Evolutionary conservation across 2,888 invertebrate genomes (phyloP).

Genomic region (Flexamia atlantica): DNA sequence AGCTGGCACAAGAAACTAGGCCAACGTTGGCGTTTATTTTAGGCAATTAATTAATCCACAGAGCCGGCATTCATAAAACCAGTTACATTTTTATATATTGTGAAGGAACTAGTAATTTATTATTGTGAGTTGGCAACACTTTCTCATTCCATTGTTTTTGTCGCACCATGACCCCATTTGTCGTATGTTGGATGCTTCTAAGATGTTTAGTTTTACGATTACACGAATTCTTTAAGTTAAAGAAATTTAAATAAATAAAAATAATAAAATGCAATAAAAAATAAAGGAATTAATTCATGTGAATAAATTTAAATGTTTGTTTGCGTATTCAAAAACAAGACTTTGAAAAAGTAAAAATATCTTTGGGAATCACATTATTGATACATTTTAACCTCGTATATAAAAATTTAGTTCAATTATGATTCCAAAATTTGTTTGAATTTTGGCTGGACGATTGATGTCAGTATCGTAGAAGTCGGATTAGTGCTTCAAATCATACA

Average conservation of each 20-base stretch:
- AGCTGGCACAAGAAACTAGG: conserved; percentile 1
- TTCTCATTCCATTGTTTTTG: conserved; percentile 19
- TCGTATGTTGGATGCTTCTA: neutral
- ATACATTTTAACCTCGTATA: too few species aligned
- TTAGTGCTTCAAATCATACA: too few species aligned
- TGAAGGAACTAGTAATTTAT: neutral
- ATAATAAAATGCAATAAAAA: too few species aligned
- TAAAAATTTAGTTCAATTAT: too few species aligned
- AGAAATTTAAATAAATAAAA: neutral
- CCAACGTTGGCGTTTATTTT: neutral
- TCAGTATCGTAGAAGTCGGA: too few species aligned
- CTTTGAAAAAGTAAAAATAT: too few species aligned
- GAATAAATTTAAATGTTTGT: too few species aligned
- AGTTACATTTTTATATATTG: neutral
- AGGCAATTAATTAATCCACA: conserved; percentile 10
- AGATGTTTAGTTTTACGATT: neutral
- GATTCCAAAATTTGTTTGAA: too few species aligned
- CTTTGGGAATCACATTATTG: too few species aligned
- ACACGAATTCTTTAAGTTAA: neutral
- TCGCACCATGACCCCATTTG: conserved; percentile 9
- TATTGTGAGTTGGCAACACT: conserved; percentile 22
- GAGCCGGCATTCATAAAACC: neutral
- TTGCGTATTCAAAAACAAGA: too few species aligned
- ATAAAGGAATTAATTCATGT: too few species aligned
- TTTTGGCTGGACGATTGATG: too few species aligned